These are phyloP conservation scores for Acrobasis repandana DNA, from an alignment of 2,888 invertebrate species.

Conservation along the genomic window DNA sequence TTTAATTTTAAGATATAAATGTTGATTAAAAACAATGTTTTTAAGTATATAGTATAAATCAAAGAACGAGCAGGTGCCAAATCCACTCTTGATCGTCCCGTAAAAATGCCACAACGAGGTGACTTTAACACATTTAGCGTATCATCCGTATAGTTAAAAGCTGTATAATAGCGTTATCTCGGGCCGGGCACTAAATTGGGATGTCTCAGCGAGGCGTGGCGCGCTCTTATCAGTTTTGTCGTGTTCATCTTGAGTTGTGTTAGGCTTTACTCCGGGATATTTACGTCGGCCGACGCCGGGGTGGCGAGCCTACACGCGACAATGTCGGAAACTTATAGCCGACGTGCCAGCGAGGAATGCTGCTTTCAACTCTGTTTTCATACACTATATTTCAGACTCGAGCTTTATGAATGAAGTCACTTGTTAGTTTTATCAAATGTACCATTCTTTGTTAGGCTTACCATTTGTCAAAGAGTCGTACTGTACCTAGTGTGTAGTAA, in stretches of 20 bases:
- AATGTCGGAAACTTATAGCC: slow-evolving; percentile 68
- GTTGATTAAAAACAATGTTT: neutral
- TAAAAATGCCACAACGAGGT: slow-evolving; percentile 65
- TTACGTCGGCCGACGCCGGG: slow-evolving; percentile 68
- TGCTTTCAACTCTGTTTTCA: slow-evolving; percentile 37
- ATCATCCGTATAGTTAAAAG: slow-evolving; percentile 81
- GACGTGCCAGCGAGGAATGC: slow-evolving; percentile 44
- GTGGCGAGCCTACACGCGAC: slow-evolving; percentile 65
- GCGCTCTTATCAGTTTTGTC: slow-evolving; percentile 78
- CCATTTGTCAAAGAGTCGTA: no score
- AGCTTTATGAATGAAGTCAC: slow-evolving; percentile 21
- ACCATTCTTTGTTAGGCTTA: no score
- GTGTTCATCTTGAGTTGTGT: slow-evolving; percentile 82
- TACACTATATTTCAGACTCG: slow-evolving; percentile 27
- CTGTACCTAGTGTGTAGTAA: no score
- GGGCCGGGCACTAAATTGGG: slow-evolving; percentile 80
- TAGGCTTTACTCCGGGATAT: slow-evolving; percentile 78
- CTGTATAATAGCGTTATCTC: slow-evolving; percentile 82
- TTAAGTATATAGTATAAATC: neutral
- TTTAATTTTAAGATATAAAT: no score
- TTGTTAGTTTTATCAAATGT: neutral
- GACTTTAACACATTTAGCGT: slow-evolving; percentile 79
- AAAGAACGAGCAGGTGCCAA: slow-evolving; percentile 44
- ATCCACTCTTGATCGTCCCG: slow-evolving; percentile 46
- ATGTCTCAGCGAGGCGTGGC: slow-evolving; percentile 75